phyloP scores from a whole-genome alignment of 2,888 invertebrate genomes.

The Melanchra persicariae region DNA sequence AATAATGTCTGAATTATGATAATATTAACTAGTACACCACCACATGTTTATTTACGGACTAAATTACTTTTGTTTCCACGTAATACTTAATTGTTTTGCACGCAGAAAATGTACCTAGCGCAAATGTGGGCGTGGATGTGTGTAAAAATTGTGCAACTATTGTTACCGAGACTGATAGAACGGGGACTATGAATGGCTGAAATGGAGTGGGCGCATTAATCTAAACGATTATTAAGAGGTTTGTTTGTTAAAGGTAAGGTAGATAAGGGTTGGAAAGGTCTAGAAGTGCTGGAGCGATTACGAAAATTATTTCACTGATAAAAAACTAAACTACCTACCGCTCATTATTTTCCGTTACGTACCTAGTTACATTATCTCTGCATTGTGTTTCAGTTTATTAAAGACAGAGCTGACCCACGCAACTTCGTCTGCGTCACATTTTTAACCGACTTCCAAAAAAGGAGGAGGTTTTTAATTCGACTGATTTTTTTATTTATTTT shows the following conservation, averaged over 20 bases:
- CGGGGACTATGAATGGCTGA: too few relatives aligned
- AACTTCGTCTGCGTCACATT: too few relatives aligned
- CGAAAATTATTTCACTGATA: background rate
- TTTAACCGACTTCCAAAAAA: too few relatives aligned
- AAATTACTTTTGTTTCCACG: background rate
- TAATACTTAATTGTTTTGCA: slow-evolving; percentile 3
- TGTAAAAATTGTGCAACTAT: background rate
- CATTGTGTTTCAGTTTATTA: too few relatives aligned
- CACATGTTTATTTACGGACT: background rate
- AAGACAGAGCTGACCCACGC: too few relatives aligned
- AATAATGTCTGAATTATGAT: background rate
- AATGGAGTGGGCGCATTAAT: too few relatives aligned
- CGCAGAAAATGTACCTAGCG: background rate
- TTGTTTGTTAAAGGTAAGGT: background rate
- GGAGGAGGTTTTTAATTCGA: too few relatives aligned
- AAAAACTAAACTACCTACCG: background rate
- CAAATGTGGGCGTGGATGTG: background rate
- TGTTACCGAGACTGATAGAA: too few relatives aligned
- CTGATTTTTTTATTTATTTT: too few relatives aligned
- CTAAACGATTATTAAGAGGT: too few relatives aligned
- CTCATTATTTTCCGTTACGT: background rate
- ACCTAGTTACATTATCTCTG: too few relatives aligned
- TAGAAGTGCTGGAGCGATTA: background rate
- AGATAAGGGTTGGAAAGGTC: too few relatives aligned
- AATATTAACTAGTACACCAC: background rate